Percentiles rank a stretch among this genome's conserved stretches.
Evolutionary conservation across 2,888 invertebrate species (phyloP).

Genomic region (Tupiocoris notatus): DNA sequence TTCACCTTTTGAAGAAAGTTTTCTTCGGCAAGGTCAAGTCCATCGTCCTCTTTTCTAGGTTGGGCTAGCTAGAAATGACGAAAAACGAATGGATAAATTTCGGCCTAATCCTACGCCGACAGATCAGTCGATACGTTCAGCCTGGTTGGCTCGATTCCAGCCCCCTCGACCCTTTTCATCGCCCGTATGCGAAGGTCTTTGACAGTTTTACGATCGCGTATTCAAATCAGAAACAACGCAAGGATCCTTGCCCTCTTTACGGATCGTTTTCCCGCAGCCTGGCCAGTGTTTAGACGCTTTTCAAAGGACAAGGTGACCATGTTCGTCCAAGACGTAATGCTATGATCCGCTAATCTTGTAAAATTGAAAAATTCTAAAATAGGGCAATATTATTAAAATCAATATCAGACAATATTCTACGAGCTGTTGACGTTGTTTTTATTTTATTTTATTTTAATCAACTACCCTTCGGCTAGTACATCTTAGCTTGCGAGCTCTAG

Average conservation of each 20-base stretch:
- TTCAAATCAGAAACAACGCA: slow-evolving; percentile 39
- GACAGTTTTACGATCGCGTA: slow-evolving; percentile 34
- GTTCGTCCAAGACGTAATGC: background rate
- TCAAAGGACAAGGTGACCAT: background rate
- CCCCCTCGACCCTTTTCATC: slow-evolving; percentile 4
- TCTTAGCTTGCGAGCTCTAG: background rate
- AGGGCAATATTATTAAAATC: too few species aligned
- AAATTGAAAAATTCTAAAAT: background rate
- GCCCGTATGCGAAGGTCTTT: background rate
- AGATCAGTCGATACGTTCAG: slow-evolving; percentile 11
- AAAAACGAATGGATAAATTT: background rate
- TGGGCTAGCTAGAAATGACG: too few species aligned
- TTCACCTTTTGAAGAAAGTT: too few species aligned
- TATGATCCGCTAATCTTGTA: background rate
- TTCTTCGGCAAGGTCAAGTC: too few species aligned
- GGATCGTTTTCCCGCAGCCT: background rate
- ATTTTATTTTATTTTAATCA: too few species aligned
- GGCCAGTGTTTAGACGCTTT: background rate
- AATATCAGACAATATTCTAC: too few species aligned
- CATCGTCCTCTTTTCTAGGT: too few species aligned
- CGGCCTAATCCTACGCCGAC: slow-evolving; percentile 3
- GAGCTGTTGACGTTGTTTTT: too few species aligned
- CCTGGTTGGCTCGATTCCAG: slow-evolving; percentile 16
- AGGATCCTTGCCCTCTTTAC: slow-evolving; percentile 9
- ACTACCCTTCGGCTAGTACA: background rate